Conservation (phyloP, 2,888 invertebrate species). For the Volucella bombylans region DNA sequence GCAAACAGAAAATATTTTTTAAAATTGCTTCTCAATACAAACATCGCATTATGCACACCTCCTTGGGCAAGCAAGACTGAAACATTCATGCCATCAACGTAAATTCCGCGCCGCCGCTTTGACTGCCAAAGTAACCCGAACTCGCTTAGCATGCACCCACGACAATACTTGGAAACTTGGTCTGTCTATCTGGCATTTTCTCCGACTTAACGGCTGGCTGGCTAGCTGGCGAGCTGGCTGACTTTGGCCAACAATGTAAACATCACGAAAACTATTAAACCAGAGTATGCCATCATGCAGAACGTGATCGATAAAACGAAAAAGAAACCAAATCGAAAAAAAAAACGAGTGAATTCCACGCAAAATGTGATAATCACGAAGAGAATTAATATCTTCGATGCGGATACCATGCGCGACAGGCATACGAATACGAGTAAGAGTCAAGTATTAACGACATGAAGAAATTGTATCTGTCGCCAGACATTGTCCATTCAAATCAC, state of each 20-base stretch:
- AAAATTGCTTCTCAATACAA: conserved; percentile 23
- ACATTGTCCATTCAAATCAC: background rate
- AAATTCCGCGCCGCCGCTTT: too few species aligned
- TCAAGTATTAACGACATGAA: background rate
- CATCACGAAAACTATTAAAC: conserved; percentile 67
- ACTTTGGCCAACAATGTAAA: conserved; percentile 41
- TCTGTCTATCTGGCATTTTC: too few species aligned
- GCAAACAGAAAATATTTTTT: conserved; percentile 31
- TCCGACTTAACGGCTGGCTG: too few species aligned
- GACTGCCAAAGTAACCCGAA: conserved; percentile 14
- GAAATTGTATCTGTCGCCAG: conserved; percentile 13
- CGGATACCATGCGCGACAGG: too few species aligned
- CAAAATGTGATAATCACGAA: conserved; percentile 59
- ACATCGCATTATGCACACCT: background rate
- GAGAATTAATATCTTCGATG: background rate
- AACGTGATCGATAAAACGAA: conserved; percentile 54
- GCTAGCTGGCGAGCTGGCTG: too few species aligned
- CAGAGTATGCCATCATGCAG: conserved; percentile 37
- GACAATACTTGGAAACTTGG: background rate
- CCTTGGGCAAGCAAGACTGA: too few species aligned
- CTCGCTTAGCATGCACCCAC: conserved; percentile 39
- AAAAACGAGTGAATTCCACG: conserved; percentile 6
- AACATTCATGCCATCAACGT: too few species aligned
- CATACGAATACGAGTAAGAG: background rate
- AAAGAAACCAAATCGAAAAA: conserved; percentile 2